Evolutionary conservation across 2,113 vertebrate genomes (phyloP).

Genomic region (Pipra filicauda): DNA sequence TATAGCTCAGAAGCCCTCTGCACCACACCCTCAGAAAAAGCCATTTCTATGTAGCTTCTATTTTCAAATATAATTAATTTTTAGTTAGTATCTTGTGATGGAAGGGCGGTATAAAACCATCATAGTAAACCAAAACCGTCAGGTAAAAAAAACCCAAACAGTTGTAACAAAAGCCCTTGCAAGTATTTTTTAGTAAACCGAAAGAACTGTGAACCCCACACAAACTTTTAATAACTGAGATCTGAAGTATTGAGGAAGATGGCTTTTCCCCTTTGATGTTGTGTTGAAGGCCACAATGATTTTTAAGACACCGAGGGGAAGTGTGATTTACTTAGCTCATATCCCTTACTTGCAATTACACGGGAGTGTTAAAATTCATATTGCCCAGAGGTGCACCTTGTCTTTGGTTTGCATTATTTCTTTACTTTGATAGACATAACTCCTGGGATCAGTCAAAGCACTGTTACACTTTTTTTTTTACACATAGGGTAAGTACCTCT

Average conservation of each 20-base stretch:
- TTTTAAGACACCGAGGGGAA: not conserved
- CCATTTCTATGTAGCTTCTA: not conserved
- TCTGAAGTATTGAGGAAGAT: not conserved
- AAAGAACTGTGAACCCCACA: not conserved
- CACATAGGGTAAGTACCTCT: not conserved
- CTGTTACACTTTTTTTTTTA: not conserved
- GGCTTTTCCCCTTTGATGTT: not conserved
- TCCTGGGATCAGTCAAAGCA: not conserved
- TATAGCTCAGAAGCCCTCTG: not conserved
- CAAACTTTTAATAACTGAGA: not conserved
- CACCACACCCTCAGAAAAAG: not conserved
- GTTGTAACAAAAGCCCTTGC: fast-evolving
- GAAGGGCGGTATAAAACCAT: not conserved
- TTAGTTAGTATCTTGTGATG: not conserved
- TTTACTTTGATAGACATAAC: not conserved
- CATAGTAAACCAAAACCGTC: not conserved
- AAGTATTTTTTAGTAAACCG: not conserved
- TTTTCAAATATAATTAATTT: not conserved
- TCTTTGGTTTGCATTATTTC: not conserved
- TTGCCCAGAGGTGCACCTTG: not conserved
- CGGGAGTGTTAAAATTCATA: not conserved
- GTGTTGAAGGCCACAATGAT: not conserved
- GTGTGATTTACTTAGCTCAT: not conserved
- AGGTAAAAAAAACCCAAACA: not conserved
- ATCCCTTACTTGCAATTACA: not conserved